These are phyloP conservation scores for Archips crataeganus DNA, from an alignment of 2,888 invertebrate species.

Conservation along the genomic window DNA sequence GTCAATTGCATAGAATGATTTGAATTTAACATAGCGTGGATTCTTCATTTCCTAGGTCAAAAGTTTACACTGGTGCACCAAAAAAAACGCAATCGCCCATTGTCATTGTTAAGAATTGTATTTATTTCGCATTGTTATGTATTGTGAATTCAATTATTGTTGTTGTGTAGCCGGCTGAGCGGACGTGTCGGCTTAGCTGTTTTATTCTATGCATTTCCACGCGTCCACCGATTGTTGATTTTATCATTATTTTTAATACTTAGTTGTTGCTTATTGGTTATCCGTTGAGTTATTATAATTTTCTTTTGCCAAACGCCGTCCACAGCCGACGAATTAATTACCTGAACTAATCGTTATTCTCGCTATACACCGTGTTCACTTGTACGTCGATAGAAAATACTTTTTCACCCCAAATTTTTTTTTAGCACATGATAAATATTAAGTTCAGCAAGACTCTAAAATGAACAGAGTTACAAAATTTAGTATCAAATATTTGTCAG, in stretches of 20 bases:
- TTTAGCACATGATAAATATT: no score
- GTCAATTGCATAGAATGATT: no score
- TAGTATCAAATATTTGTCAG: no score
- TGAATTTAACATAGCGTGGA: no score
- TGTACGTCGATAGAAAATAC: no score
- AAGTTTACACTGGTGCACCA: background rate
- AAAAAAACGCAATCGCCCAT: slow-evolving; percentile 47
- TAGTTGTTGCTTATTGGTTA: slow-evolving; percentile 13
- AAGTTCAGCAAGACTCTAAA: no score
- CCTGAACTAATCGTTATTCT: slow-evolving; percentile 15
- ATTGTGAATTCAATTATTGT: slow-evolving; percentile 36
- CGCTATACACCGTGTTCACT: slow-evolving; percentile 9
- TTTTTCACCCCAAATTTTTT: no score
- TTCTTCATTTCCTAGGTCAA: no score
- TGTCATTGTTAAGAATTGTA: slow-evolving; percentile 51
- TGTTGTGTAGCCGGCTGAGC: slow-evolving; percentile 37
- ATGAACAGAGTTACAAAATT: no score
- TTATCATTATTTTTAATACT: slow-evolving; percentile 18
- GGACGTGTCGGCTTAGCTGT: slow-evolving; percentile 8
- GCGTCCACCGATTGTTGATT: slow-evolving; percentile 37
- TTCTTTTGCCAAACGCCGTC: background rate
- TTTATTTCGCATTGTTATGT: slow-evolving; percentile 42
- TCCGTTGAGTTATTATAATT: slow-evolving; percentile 3
- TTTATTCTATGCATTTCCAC: slow-evolving; percentile 37
- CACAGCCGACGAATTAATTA: slow-evolving; percentile 8